Conservation (phyloP, 1,140 invertebrate species). For the Platorchestia sp. region DNA sequence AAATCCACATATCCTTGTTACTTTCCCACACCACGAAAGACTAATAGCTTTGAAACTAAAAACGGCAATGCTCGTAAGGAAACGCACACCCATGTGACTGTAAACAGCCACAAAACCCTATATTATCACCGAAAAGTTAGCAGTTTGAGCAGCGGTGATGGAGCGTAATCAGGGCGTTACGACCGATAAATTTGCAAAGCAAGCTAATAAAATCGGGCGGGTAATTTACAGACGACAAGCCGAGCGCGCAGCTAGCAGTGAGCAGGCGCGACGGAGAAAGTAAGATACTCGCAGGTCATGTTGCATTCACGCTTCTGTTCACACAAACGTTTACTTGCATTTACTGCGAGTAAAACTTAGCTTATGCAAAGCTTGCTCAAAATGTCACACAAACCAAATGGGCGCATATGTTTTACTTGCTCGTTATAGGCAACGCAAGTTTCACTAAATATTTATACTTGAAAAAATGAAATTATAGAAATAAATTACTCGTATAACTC, state of each 20-base stretch:
- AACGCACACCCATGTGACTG: not conserved
- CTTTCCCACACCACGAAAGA: not conserved
- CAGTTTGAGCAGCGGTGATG: not conserved
- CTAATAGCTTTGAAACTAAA: not conserved
- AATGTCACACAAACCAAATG: too few species aligned
- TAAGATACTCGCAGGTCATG: not conserved
- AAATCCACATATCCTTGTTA: not conserved
- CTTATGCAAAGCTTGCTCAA: too few species aligned
- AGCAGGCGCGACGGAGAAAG: not conserved
- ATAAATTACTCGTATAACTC: too few species aligned
- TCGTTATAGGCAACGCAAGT: too few species aligned
- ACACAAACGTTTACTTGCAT: not conserved
- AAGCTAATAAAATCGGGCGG: not conserved
- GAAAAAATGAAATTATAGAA: too few species aligned
- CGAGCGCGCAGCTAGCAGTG: not conserved
- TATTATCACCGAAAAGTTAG: not conserved
- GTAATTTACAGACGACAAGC: not conserved
- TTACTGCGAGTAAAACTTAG: too few species aligned
- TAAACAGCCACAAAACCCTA: not conserved
- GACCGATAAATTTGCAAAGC: not conserved
- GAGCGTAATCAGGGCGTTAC: not conserved
- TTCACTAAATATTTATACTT: too few species aligned
- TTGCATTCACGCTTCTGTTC: not conserved
- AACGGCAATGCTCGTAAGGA: not conserved
- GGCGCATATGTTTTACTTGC: too few species aligned